Percentiles rank a stretch among this genome's conserved stretches.
Evolutionary conservation across 2,888 invertebrate genomes (phyloP).

Genomic region (Luperina nickerlii): DNA sequence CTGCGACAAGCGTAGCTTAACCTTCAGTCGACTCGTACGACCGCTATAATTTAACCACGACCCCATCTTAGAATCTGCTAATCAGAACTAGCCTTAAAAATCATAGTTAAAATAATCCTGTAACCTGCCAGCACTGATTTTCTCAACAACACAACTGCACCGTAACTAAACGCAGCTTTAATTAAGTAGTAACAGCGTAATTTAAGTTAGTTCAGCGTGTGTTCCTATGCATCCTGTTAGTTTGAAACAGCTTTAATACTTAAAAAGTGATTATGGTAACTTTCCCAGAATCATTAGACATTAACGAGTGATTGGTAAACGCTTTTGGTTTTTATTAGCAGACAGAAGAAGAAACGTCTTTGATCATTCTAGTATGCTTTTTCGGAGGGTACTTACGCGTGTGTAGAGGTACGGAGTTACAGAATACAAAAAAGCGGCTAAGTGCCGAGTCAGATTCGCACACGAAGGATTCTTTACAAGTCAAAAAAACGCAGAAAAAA

Average conservation of each 20-base stretch:
- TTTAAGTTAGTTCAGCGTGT: constrained; percentile 41
- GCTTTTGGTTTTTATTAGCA: not conserved
- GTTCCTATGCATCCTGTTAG: constrained; percentile 5
- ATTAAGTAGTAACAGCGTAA: constrained; percentile 48
- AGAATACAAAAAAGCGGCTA: not conserved
- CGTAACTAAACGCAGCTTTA: constrained; percentile 35
- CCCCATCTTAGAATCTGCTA: not conserved
- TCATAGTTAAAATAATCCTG: not conserved
- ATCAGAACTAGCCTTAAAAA: not conserved
- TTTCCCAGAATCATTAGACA: not conserved
- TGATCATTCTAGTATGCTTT: not conserved
- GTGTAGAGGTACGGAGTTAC: not conserved
- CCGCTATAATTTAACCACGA: not conserved
- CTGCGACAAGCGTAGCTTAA: not conserved
- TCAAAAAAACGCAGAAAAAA: no score
- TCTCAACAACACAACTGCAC: constrained; percentile 29
- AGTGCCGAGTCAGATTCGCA: no score
- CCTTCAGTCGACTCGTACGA: not conserved
- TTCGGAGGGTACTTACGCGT: not conserved
- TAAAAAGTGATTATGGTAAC: not conserved
- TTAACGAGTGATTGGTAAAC: not conserved
- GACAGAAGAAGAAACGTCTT: not conserved
- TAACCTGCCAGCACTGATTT: constrained; percentile 8
- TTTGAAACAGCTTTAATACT: not conserved
- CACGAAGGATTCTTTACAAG: no score